Conservation (phyloP, 2,797 vertebrate genomes). For the Clarias platycephalus region DNA sequence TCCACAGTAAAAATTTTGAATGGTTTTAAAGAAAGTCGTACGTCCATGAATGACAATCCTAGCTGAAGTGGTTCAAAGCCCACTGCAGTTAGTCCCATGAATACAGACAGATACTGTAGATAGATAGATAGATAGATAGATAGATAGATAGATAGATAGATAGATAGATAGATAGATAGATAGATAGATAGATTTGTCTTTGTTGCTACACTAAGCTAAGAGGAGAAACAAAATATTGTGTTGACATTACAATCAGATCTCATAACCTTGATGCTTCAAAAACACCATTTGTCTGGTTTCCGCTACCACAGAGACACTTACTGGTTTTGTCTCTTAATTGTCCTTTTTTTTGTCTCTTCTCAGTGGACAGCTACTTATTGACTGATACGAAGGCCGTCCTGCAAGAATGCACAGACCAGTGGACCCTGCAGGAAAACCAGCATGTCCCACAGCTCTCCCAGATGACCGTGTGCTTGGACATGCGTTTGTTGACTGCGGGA, state of each 20-base stretch:
- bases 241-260: background rate
- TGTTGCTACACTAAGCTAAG: background rate
- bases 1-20: too few relatives aligned
- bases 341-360: background rate
- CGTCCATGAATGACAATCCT: too few relatives aligned
- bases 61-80: too few relatives aligned
- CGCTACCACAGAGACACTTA: background rate
- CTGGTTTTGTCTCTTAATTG: background rate
- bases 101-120: too few relatives aligned
- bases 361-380: constrained; percentile 67
- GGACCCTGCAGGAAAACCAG: constrained; percentile 66
- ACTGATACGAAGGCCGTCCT: constrained; percentile 71
- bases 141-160: too few relatives aligned
- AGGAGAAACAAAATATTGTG: background rate
- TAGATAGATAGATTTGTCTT: too few relatives aligned
- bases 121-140: too few relatives aligned
- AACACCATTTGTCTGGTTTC: background rate
- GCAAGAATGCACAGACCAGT: constrained; percentile 68
- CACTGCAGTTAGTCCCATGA: too few relatives aligned
- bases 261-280: background rate
- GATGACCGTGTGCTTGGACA: constrained; percentile 72
- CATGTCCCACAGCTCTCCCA: constrained; percentile 63
- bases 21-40: too few relatives aligned
- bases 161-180: too few relatives aligned
- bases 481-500: constrained; percentile 65